These are phyloP conservation scores for Microcebus lehilahytsara DNA, from an alignment of 2,113 vertebrate species.

Conservation along the genomic window DNA sequence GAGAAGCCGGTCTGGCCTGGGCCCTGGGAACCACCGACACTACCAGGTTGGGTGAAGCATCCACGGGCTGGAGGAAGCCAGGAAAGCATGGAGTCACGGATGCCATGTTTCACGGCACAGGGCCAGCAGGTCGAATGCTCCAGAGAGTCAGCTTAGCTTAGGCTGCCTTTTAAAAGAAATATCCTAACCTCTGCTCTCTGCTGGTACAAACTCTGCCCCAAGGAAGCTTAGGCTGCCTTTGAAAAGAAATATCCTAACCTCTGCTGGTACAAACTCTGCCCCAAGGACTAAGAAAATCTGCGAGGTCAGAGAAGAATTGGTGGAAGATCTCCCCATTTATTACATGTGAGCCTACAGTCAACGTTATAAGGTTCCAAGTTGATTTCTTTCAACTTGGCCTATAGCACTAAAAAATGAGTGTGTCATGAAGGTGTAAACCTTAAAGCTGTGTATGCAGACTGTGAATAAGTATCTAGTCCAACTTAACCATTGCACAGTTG, in stretches of 20 bases:
- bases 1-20: neutral
- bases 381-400: neutral
- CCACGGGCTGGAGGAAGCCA: neutral
- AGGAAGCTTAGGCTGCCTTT: too few species aligned
- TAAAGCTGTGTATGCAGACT: neutral
- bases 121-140: neutral
- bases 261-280: neutral
- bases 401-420: neutral
- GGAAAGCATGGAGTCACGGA: neutral
- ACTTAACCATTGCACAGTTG: neutral
- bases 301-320: neutral
- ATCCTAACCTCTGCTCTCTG: neutral
- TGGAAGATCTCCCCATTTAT: neutral
- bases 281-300: neutral
- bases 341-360: neutral
- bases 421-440: neutral
- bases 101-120: neutral
- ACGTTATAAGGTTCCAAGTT: neutral
- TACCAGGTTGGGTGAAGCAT: neutral
- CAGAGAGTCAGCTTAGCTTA: neutral
- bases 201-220: neutral
- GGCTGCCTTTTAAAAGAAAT: neutral
- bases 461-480: neutral
- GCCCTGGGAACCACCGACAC: neutral
- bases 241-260: too few species aligned